These are phyloP conservation scores for Melanostoma mellinum DNA, from an alignment of 2,888 invertebrate genomes.

Conservation along the genomic window DNA sequence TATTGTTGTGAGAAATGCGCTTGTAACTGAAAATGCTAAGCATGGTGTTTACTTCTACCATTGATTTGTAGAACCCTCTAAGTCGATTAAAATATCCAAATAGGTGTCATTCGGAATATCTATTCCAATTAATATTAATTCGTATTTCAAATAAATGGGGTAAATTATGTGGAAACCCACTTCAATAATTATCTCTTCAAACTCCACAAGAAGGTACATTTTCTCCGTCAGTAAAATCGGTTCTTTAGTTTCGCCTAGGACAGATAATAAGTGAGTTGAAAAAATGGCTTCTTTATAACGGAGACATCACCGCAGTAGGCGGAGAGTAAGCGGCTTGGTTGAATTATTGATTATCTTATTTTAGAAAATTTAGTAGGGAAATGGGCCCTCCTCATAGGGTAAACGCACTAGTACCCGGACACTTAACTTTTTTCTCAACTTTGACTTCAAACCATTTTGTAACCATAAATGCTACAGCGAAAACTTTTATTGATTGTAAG, in stretches of 20 bases:
- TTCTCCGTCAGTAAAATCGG: slow-evolving; percentile 32
- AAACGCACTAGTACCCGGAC: too few species aligned
- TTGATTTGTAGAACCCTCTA: neutral
- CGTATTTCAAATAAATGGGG: slow-evolving; percentile 15
- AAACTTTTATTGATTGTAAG: too few species aligned
- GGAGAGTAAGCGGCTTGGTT: too few species aligned
- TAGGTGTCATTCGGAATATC: slow-evolving; percentile 6
- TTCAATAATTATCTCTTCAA: slow-evolving; percentile 29
- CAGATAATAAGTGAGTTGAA: neutral
- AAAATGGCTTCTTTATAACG: too few species aligned
- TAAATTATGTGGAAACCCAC: slow-evolving; percentile 22
- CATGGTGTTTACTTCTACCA: slow-evolving; percentile 1
- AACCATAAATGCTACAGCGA: too few species aligned
- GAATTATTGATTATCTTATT: too few species aligned
- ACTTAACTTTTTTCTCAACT: too few species aligned
- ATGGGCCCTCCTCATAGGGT: too few species aligned
- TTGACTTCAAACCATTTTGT: too few species aligned
- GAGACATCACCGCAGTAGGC: too few species aligned
- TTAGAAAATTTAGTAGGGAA: too few species aligned
- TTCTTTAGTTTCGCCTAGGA: slow-evolving; percentile 13
- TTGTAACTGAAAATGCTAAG: neutral
- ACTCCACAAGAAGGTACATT: slow-evolving; percentile 31
- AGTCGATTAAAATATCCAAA: slow-evolving; percentile 16
- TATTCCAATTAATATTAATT: slow-evolving; percentile 10
- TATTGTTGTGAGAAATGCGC: too few species aligned